Evolutionary conservation across 2,797 vertebrate genomes (phyloP), one percentile per base, ranked within the genome.

Genomic region (Paguma larvata): DNA sequence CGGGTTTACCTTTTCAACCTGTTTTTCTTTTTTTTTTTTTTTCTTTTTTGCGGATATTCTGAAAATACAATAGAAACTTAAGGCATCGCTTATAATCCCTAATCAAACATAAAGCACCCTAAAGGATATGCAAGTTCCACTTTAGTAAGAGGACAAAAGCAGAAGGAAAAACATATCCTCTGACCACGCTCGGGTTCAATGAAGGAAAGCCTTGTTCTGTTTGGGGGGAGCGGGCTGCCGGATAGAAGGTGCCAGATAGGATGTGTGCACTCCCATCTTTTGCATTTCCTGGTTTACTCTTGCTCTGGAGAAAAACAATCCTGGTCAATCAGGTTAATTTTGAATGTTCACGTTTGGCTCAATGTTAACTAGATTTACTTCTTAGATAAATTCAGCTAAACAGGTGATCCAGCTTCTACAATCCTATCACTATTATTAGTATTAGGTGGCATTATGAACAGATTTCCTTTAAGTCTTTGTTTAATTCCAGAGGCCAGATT

Each of bases 311-410:
- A 44, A 59, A 62, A 89, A 84, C 10, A 63, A 32, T n/a, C 25
- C 9, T 34, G 15, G 90, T 44, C 67, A 78, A 53, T 18, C 11
- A 27, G 51, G n/a, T 30, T 85, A 30, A 80, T 87, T 91, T 91
- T 80, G 94, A 79, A 77, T 59, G 8, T 41, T 21, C 56, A 38
- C 34, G 16, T n/a, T 51, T 79, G 63, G 59, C 44, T 95, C 85
- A 85, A 25, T 85, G 18, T 11, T 95, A 89, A 93, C 51, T 87
- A 84, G 34, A 41, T 97, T 94, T 84, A 62, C 19, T 75, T 86
- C 51, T 75, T 16, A 32, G 73, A 75, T 75, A 75, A 32, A 75
- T 48, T 94, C 32, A 67, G 87, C 30, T 79, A 70, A 85, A 63
- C 6, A 68, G 44, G 30, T 51, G 44, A 82, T 34, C 25, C 9